phyloP scores from a whole-genome alignment of 2,888 invertebrate species.

The Leistus spinibarbis region DNA sequence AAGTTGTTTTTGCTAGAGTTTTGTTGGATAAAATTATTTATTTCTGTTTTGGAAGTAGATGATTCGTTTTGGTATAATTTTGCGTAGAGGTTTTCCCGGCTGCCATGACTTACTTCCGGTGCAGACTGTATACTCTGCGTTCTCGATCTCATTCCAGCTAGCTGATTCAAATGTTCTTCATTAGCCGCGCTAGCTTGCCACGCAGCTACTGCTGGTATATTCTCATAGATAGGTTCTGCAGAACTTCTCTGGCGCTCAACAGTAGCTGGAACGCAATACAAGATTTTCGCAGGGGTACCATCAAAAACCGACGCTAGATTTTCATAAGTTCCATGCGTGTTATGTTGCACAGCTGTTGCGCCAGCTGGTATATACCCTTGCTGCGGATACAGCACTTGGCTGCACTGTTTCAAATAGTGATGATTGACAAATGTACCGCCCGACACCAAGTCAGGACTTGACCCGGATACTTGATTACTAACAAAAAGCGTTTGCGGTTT shows the following conservation, averaged over 20 bases:
- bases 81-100: conserved; percentile 54
- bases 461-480: conserved; percentile 69
- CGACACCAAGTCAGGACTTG: conserved; percentile 79
- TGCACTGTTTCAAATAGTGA: conserved; percentile 50
- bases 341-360: conserved; percentile 50
- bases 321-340: conserved; percentile 74
- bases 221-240: conserved; percentile 81
- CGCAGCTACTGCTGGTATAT: conserved; percentile 72
- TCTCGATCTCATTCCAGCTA: conserved; percentile 54
- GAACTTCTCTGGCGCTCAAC: conserved; percentile 54
- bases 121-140: conserved; percentile 76
- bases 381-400: conserved; percentile 40
- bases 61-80: conserved; percentile 23
- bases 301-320: conserved; percentile 70
- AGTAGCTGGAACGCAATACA: conserved; percentile 66
- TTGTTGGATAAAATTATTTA: conserved; percentile 40
- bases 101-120: conserved; percentile 58
- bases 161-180: background rate
- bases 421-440: conserved; percentile 68
- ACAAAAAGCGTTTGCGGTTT: conserved; percentile 53
- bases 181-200: conserved; percentile 29
- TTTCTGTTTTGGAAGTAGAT: conserved; percentile 47
- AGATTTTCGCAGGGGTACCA: conserved; percentile 60
- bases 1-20: conserved; percentile 43
- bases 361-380: conserved; percentile 46